Conservation (phyloP, 2,888 invertebrate species). For the Amphipoea lucens region DNA sequence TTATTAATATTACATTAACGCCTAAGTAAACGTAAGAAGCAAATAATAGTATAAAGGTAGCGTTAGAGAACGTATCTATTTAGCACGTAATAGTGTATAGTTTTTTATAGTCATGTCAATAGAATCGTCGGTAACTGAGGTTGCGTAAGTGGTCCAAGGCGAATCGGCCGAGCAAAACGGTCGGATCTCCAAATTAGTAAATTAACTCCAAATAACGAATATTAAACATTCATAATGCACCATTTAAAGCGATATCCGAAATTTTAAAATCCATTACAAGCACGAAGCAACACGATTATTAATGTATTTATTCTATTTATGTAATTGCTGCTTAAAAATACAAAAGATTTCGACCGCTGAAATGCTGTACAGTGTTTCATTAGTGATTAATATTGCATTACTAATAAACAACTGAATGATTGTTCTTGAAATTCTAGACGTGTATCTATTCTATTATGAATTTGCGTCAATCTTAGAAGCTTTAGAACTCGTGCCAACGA, state of each 20-base stretch:
- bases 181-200: conserved; percentile 74
- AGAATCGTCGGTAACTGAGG: conserved; percentile 69
- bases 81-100: conserved; percentile 27
- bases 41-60: conserved; percentile 7
- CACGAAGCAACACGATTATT: conserved; percentile 16
- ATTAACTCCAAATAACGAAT: conserved; percentile 55
- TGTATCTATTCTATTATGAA: neutral
- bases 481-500: neutral
- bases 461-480: conserved; percentile 3
- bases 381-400: neutral
- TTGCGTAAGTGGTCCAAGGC: conserved; percentile 85
- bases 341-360: neutral
- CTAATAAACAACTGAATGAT: neutral
- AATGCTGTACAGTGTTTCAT: neutral
- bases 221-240: conserved; percentile 46
- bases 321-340: conserved; percentile 8
- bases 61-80: conserved; percentile 9
- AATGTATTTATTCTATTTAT: conserved; percentile 11
- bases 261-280: conserved; percentile 22
- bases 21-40: conserved; percentile 26
- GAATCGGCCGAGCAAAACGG: conserved; percentile 75
- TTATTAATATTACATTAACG: conserved; percentile 26
- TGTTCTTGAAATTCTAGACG: neutral
- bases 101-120: conserved; percentile 60
- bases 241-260: conserved; percentile 28